Evolutionary conservation across 2,888 invertebrate species (phyloP).

Genomic region (Idaea dimidiata): DNA sequence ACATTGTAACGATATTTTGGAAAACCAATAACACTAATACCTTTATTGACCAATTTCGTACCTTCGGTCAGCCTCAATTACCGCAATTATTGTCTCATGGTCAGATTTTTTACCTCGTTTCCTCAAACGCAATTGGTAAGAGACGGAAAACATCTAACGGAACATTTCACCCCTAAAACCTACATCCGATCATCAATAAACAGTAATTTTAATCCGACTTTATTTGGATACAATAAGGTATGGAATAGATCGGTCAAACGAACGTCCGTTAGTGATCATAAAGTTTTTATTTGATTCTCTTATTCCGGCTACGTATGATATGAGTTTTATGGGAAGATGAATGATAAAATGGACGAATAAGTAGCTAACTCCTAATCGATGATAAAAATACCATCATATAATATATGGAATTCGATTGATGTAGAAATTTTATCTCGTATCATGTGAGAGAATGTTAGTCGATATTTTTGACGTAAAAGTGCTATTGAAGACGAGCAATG

Average conservation of each 20-base stretch:
- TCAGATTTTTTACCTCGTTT: conserved; percentile 14
- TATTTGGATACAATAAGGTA: background rate
- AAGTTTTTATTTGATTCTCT: conserved; percentile 32
- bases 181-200: background rate
- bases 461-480: background rate
- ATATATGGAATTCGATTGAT: conserved; percentile 3
- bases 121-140: conserved; percentile 11
- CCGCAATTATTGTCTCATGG: background rate
- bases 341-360: conserved; percentile 19
- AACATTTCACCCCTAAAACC: background rate
- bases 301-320: conserved; percentile 30
- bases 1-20: background rate
- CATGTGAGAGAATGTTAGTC: background rate
- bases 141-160: conserved; percentile 11
- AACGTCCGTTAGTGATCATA: conserved; percentile 22
- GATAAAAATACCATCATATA: conserved; percentile 10
- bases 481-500: background rate
- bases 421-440: background rate
- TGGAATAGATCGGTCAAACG: background rate
- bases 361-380: conserved; percentile 19
- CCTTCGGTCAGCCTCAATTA: background rate
- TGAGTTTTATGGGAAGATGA: conserved; percentile 23
- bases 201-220: background rate
- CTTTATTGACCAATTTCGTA: background rate
- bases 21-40: background rate